These are phyloP conservation scores for Tenthredo distinguenda DNA, from an alignment of 2,888 invertebrate species.

Conservation along the genomic window DNA sequence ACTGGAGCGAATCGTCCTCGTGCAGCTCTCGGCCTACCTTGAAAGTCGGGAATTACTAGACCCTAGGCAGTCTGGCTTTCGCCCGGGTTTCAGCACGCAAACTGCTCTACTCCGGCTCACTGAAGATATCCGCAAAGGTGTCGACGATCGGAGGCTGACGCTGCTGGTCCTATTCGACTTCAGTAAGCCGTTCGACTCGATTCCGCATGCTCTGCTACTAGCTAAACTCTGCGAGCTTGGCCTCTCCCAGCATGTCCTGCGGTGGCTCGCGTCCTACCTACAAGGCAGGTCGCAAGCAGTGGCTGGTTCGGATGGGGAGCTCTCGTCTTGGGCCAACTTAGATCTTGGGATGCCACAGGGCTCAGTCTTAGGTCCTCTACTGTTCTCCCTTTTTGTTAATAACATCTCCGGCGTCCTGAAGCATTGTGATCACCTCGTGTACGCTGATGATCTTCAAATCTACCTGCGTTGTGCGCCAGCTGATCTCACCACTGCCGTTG, in stretches of 20 bases:
- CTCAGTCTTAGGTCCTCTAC: background rate
- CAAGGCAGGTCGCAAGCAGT: background rate
- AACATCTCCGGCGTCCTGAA: background rate
- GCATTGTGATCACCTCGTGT: background rate
- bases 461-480: background rate
- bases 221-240: background rate
- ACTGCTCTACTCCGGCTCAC: slow-evolving; percentile 16
- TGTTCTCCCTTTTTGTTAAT: background rate
- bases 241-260: background rate
- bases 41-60: no score
- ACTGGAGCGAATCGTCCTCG: no score
- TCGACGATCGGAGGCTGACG: slow-evolving; percentile 37
- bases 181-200: slow-evolving; percentile 43
- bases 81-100: slow-evolving; percentile 39
- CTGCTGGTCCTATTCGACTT: slow-evolving; percentile 44
- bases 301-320: background rate
- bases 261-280: background rate
- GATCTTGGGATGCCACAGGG: background rate
- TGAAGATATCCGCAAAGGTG: slow-evolving; percentile 35
- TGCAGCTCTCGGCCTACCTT: no score
- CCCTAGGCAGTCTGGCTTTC: slow-evolving; percentile 27
- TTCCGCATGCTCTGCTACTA: background rate
- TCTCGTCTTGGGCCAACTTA: background rate
- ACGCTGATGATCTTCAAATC: background rate
- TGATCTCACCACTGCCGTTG: background rate